Base-by-base conservation (phyloP, 2,888 invertebrate genomes). In the Abrostola tripartita region DNA sequence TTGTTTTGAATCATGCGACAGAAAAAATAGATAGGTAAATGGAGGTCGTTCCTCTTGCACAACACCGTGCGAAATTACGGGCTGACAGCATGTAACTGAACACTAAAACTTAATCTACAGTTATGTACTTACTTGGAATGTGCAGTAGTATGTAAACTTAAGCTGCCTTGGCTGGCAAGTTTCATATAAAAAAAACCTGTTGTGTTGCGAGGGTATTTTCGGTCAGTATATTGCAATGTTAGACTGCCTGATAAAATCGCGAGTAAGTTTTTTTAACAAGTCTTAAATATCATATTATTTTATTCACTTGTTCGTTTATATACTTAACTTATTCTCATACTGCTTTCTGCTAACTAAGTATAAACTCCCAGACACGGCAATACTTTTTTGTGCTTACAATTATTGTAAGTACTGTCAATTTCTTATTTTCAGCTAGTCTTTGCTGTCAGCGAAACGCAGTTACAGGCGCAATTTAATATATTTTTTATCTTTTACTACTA, bases 91-190 rank as follows among this genome's bases (percentile, higher is more conserved):
- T 58, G 50, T 59, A 47, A 67, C 54, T 63, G 68, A 67, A 60
- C 68, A 63, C 57, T 56, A 59, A 72, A 61, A 55, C 54, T 60
- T 62, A 51, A 63, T 74, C 44, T 73, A 61, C 73, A 73, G 77
- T 73, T 76, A 72, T 37, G 4, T 74, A 55, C 12, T 52, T 67
- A 71, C 78, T 76, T 81, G 74, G 78, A 81, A 81, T 77, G 77
- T 82, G 72, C 62, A 61, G 36, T 41, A 59, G 44, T 41, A 66
- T 55, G 44, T 52, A 52, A 66, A 61, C 57, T 52, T 36, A 24
- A 24, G 4, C 24, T 24, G 24, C 24, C 35, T 36, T 37, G 5
- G n/a, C 50, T 50, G 37, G 36, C 36, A 36, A 50, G n/a, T 24
- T 50, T 10, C 11, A 7, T 37, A 50, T 47, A 47, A 47, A 9